Conservation (phyloP, 2,888 invertebrate genomes). For the Watsonalla binaria region DNA sequence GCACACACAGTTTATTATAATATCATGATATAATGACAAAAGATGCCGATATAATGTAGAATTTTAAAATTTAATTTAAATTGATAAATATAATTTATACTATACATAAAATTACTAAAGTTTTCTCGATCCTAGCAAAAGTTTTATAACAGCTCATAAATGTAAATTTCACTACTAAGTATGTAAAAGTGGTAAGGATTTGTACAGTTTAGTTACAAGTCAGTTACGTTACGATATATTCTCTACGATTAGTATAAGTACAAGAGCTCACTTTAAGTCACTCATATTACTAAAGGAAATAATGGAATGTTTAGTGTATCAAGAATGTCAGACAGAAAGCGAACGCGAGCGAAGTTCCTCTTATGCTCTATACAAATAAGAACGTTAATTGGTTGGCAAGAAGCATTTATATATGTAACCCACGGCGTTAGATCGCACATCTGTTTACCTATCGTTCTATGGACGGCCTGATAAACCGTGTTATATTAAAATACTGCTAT, state of each 20-base stretch:
- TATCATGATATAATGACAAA: slow-evolving; percentile 30
- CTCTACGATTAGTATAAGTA: slow-evolving; percentile 53
- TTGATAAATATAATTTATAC: slow-evolving; percentile 15
- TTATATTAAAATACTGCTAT: slow-evolving; percentile 19
- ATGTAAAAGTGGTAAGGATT: slow-evolving; percentile 18
- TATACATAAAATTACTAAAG: slow-evolving; percentile 24
- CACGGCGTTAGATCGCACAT: slow-evolving; percentile 14
- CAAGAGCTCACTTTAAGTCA: slow-evolving; percentile 76
- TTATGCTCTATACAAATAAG: slow-evolving; percentile 11
- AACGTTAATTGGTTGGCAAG: slow-evolving; percentile 34
- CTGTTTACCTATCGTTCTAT: slow-evolving; percentile 6
- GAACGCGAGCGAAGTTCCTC: slow-evolving; percentile 15
- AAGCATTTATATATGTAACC: slow-evolving; percentile 25
- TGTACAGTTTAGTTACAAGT: slow-evolving; percentile 14
- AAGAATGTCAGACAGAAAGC: slow-evolving; percentile 38
- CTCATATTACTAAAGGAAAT: slow-evolving; percentile 49
- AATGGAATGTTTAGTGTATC: slow-evolving; percentile 67
- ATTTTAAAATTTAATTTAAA: slow-evolving; percentile 5
- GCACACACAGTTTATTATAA: slow-evolving; percentile 64
- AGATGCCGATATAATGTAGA: slow-evolving; percentile 21
- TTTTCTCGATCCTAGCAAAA: slow-evolving; percentile 20
- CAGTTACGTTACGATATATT: slow-evolving; percentile 15
- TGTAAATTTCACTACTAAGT: slow-evolving; percentile 18
- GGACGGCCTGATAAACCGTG: slow-evolving; percentile 10
- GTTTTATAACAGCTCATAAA: slow-evolving; percentile 33